Evolutionary conservation across 1,140 invertebrate genomes (phyloP), one percentile per base, ranked within the genome.

Genomic region (Cotesia chilonis): DNA sequence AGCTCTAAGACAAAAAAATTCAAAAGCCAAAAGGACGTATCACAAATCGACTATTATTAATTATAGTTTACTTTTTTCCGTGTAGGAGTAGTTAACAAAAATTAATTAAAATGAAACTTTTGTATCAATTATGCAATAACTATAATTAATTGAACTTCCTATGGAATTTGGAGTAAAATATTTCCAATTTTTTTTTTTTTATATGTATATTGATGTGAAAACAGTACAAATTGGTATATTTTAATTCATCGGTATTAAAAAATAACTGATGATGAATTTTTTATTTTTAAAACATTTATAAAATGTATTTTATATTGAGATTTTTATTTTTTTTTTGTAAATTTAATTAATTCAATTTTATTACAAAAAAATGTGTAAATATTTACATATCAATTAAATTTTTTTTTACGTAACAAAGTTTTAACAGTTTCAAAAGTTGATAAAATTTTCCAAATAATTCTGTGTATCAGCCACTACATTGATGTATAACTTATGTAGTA

Each of bases 321-420:
- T 61, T 12, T 28, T 37, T 12, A 37, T 35, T 61, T 20, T 28
- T 47, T 47, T 47, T 47, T 9, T 10, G 41, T 47, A 47, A 47
- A 47, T 47, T 10, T 47, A 6, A 47, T 2, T 47, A 9, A 47
- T 47, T 3, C 5, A 9, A 9, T 47, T 47, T 47, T 47, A 47
- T 47, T 9, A 47, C 41, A 47, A 10, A 0, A 47, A 47, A 47
- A 47, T 47, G 10, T 47, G 41, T 74, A 70, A 74, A 74, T 74
- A 70, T 55, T 70, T 41, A 67, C 72, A 74, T 74, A 74, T 74
- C 72, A 74, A 35, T 72, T 28, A 38, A 3, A 61, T 9, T 61
- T 61, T 61, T 61, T 61, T 12, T 57, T 20, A 20, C 6, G 54
- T 20, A 57, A 5, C n/a, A 57, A 20, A 20, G 20, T 57, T 57